Conservation (phyloP, 2,113 vertebrate species). For the Crotophaga sulcirostris region DNA sequence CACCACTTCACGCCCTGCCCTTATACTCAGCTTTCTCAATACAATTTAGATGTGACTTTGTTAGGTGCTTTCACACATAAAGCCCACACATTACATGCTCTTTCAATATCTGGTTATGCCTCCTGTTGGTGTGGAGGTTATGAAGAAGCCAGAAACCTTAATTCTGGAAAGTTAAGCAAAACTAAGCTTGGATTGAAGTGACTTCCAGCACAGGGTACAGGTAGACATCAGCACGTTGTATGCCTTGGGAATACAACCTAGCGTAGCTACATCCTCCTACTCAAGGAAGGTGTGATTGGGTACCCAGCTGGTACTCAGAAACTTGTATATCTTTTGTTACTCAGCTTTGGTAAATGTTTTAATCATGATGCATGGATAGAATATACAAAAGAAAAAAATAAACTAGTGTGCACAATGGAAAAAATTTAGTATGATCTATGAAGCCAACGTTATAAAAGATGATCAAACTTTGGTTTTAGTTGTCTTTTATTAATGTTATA, state of each 20-base stretch:
- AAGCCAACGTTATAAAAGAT: background rate
- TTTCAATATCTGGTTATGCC: background rate
- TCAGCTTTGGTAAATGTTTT: background rate
- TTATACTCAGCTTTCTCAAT: background rate
- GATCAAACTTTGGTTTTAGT: background rate
- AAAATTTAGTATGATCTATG: background rate
- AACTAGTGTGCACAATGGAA: background rate
- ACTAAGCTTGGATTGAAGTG: too few species aligned
- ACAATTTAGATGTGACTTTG: background rate
- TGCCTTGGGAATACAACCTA: background rate
- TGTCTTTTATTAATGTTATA: background rate
- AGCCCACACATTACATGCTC: background rate
- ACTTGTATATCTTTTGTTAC: background rate
- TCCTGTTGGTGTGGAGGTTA: background rate
- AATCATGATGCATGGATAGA: background rate
- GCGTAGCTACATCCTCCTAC: rapidly evolving
- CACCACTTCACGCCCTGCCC: background rate
- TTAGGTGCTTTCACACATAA: rapidly evolving
- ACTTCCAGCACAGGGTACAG: rapidly evolving
- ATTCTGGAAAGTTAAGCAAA: background rate
- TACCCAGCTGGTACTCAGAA: background rate
- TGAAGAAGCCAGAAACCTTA: background rate
- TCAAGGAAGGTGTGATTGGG: background rate
- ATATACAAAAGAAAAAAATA: background rate
- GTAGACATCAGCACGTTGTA: rapidly evolving